phyloP scores from a whole-genome alignment of 2,797 vertebrate species.

The Typhlichthys subterraneus region DNA sequence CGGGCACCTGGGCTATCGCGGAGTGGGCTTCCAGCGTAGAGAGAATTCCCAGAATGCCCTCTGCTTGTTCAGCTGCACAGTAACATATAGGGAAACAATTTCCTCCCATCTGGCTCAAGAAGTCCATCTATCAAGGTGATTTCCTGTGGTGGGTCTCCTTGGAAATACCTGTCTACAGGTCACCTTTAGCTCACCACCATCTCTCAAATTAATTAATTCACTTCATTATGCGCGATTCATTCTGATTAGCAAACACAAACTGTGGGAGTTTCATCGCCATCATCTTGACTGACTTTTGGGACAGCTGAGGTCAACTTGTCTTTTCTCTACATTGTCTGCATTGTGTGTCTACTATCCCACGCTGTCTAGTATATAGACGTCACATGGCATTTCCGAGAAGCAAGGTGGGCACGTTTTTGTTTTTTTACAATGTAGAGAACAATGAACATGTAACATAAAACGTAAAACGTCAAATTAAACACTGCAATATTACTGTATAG shows the following conservation, averaged over 20 bases:
- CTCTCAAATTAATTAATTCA: conserved; percentile 45
- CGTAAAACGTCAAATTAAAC: too few species aligned
- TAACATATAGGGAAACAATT: conserved; percentile 42
- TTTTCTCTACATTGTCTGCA: not conserved
- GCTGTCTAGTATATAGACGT: not conserved
- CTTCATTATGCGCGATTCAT: conserved; percentile 50
- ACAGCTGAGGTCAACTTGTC: conserved; percentile 5
- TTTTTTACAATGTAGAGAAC: too few species aligned
- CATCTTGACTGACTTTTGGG: conserved; percentile 16
- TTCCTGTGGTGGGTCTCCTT: conserved; percentile 42
- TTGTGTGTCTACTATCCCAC: not conserved
- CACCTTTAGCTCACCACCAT: conserved; percentile 38
- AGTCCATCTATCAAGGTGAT: conserved; percentile 63
- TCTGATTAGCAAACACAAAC: conserved; percentile 44
- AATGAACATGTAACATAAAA: too few species aligned
- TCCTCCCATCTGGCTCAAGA: conserved; percentile 34
- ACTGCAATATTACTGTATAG: too few species aligned
- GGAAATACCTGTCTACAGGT: conserved; percentile 44
- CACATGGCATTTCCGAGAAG: not conserved
- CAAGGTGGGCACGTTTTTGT: too few species aligned
- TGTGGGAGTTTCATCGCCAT: conserved; percentile 12
- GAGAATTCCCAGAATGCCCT: conserved; percentile 45
- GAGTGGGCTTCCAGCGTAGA: conserved; percentile 17
- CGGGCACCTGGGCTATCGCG: conserved; percentile 43
- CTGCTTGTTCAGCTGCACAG: conserved; percentile 32